Evolutionary conservation across 2,113 vertebrate species (phyloP).

Genomic region (Cephalophus harveyi): DNA sequence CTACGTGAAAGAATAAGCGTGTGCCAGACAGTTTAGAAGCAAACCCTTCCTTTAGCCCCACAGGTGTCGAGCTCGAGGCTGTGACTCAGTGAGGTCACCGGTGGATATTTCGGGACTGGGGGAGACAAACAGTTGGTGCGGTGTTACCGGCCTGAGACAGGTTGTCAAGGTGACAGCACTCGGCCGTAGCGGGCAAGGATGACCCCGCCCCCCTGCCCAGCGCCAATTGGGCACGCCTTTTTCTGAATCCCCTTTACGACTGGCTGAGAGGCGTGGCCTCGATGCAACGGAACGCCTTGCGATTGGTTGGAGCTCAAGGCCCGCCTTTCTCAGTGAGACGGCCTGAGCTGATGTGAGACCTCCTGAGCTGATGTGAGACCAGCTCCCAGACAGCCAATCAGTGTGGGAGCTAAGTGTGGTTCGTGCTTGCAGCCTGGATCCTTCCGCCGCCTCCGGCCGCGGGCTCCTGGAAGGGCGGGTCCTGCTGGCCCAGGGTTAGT

Average conservation of each 20-base stretch:
- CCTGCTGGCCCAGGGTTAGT: rapidly evolving
- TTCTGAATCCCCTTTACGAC: rapidly evolving
- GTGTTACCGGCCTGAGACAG: rapidly evolving
- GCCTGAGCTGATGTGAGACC: constrained; percentile 77
- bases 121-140: rapidly evolving
- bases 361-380: constrained; percentile 83
- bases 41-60: rapidly evolving
- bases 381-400: constrained; percentile 85
- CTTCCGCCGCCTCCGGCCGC: constrained; percentile 44
- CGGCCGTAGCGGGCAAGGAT: rapidly evolving
- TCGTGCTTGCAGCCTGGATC: constrained; percentile 30
- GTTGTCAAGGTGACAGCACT: constrained; percentile 45
- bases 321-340: background rate
- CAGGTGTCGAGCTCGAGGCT: background rate
- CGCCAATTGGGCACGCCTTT: constrained; percentile 77
- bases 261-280: background rate
- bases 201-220: background rate
- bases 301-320: constrained; percentile 38
- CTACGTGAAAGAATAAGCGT: too few relatives aligned
- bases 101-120: background rate
- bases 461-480: rapidly evolving
- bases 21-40: background rate
- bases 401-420: background rate
- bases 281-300: background rate
- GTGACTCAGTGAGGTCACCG: too few relatives aligned